These are phyloP conservation scores for Ecliptopera silaceata DNA, from an alignment of 2,888 invertebrate genomes.

Conservation along the genomic window DNA sequence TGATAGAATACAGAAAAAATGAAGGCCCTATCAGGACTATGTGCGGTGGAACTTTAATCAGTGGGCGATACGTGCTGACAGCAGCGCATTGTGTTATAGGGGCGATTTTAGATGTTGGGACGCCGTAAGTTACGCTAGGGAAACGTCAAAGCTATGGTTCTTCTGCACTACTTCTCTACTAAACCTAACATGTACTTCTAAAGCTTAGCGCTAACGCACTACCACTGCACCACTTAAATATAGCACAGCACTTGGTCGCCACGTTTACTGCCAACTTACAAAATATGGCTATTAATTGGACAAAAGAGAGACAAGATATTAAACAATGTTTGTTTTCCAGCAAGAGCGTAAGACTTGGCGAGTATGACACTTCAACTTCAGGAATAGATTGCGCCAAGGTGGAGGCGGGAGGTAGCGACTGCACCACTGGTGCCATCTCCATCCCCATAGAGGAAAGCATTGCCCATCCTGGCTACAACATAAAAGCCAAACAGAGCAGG, in stretches of 20 bases:
- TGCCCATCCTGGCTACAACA: conserved; percentile 66
- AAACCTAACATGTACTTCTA: too few relatives aligned
- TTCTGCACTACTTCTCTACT: too few relatives aligned
- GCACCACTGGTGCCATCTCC: conserved; percentile 63
- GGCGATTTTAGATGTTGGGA: conserved; percentile 6
- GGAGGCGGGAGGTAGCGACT: conserved; percentile 56
- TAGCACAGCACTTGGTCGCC: too few relatives aligned
- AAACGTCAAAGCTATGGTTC: too few relatives aligned
- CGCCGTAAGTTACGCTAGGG: conserved; percentile 14
- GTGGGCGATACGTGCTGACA: conserved; percentile 22
- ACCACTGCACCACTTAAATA: too few relatives aligned
- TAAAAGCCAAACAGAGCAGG: conserved; percentile 36
- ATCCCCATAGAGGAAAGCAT: conserved; percentile 62
- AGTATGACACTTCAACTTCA: conserved; percentile 65
- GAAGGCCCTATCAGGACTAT: conserved; percentile 75
- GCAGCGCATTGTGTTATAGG: neutral
- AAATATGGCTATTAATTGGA: too few relatives aligned
- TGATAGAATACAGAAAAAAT: conserved; percentile 67
- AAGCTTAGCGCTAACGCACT: too few relatives aligned
- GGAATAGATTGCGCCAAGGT: conserved; percentile 62
- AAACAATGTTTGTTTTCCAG: conserved; percentile 34
- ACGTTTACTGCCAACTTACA: too few relatives aligned
- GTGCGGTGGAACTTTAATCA: conserved; percentile 19
- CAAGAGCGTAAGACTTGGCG: conserved; percentile 64
- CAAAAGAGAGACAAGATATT: too few relatives aligned